Evolutionary conservation across 2,888 invertebrate genomes (phyloP), one percentile per base, ranked within the genome.

Genomic region (Rhingia rostrata): DNA sequence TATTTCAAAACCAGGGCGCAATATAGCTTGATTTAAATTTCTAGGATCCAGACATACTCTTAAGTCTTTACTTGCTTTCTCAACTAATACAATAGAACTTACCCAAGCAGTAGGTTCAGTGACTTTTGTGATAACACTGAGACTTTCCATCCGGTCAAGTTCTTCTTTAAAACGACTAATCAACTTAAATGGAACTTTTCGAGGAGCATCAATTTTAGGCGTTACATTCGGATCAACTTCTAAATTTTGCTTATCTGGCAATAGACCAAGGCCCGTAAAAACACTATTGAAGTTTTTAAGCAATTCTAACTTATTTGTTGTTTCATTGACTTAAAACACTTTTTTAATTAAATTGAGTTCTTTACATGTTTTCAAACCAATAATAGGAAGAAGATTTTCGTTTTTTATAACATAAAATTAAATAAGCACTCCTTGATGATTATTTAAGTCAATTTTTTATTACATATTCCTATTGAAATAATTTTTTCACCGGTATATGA

Each of bases 101-200:
- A 82, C 79, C 86, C 86, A 86, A 9, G 74, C 56, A n/a, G 78
- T 86, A 56, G 83, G 83, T n/a, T 83, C 86, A 9, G 22, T 56
- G 1, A 83, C 80, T 6, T 53, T 61, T 14, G 47, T 43, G 14
- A 86, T 86, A 2, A 83, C 58, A 10, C 41, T 32, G 6, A 41
- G 7, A 6, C 6, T 30, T 10, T 41, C 58, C 58, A 58, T 58
- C 7, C 58, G 58, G 3, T 22, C 5, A 9, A 58, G n/a, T 58
- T 58, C 41, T 30, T n/a, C 6, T 43, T 56, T 37, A 5, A 56
- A 22, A 2, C 5, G 12, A 10, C 37, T 14, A 37, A 14, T 7
- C 5, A 56, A 37, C 14, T 56, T 56, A 37, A 14, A 56, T 2
- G 37, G 54, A 5, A 56, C 54, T n/a, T n/a, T 35, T 10, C 37